Base-by-base conservation (phyloP, 2,797 vertebrate genomes). In the Smutsia temminckii region DNA sequence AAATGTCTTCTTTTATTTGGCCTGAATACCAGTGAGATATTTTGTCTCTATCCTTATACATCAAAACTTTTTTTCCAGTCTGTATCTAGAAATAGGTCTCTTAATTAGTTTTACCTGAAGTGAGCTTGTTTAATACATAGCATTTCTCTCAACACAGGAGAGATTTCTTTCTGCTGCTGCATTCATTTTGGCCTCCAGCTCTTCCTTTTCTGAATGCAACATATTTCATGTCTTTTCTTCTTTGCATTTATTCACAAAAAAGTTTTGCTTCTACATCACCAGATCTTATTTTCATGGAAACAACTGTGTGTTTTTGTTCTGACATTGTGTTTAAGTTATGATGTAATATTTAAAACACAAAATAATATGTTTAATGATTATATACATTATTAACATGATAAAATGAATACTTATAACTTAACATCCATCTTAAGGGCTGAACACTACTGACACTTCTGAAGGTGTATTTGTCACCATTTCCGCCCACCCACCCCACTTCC, bases 101-200 rank as follows among this genome's bases (percentile, higher is more conserved):
- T 85, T 87, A 96, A 86, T 94, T 94, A 93, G 51, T 78, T 95
- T 96, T 93, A 21, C 42, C 34, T 87, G 21, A 42, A 90, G 68
- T 66, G 37, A 84, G 21, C 20, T 75, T 86, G 1, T 68, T 92
- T 78, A 78, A 16, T 80, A 37, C 32, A 85, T 5, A 53, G 14
- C n/a, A 72, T 34, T 91, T 93, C 29, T 29, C 21, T 94, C 59
- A 75, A 57, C 23, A 75, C 3, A 51, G 79, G 68, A n/a, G 71
- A 94, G 32, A 34, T 8, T 13, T 21, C 49, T 21, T 51, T 61
- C 75, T 55, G 21, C 18, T 63, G 21, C 18, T 46, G 18, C 29
- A 25, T 59, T 77, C 16, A 69, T 74, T 77, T 42, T 29, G 55
- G 51, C 40, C 6, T 42, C 17, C 61, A 46, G 55, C 29, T 57